Evolutionary conservation across 2,888 invertebrate genomes (phyloP), one percentile per base, ranked within the genome.

Genomic region (Patella pellucida): DNA sequence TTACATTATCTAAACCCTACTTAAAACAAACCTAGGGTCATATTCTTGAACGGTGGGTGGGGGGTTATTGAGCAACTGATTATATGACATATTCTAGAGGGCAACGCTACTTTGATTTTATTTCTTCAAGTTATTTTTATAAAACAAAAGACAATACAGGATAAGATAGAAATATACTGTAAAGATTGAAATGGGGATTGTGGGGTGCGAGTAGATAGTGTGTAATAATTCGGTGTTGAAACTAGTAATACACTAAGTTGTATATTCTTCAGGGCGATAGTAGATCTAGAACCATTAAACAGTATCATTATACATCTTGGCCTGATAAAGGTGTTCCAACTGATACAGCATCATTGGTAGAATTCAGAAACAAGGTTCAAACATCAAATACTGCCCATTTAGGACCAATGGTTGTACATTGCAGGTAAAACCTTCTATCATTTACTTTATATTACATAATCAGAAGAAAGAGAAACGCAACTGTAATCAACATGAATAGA

Each of bases 271-370:
- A 76, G 73, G 52, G 56, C n/a, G 50, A 69, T 1, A 54, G 41
- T 62, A 73, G 51, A 1, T 4, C 68, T 0, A 75, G 78, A 50
- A 78, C 54, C 3, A 74, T 88, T 7, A 79, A 76, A 27, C 89
- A 88, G 76, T 87, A 86, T 72, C 88, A 89, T 77, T 89, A 85
- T 81, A 88, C 87, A 3, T 84, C 85, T 1, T 89, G 89, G 89
- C 89, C 89, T 1, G 89, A 89, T 77, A 87, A 85, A 73, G 87
- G 88, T 67, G 83, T 83, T 16, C 84, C 84, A 0, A 76, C 74
- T n/a, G 82, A 81, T 19, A 79, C 83, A 0, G 81, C 86, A 41
- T 84, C 87, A 19, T 76, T 88, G 68, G 85, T 88, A n/a, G 79
- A 84, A 15, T 87, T 88, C 74, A 73, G 83, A 12, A 76, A 82